Percentiles rank a stretch among this genome's conserved stretches.
phyloP scores from a whole-genome alignment of 2,113 vertebrate species.

The Candoia aspera region DNA sequence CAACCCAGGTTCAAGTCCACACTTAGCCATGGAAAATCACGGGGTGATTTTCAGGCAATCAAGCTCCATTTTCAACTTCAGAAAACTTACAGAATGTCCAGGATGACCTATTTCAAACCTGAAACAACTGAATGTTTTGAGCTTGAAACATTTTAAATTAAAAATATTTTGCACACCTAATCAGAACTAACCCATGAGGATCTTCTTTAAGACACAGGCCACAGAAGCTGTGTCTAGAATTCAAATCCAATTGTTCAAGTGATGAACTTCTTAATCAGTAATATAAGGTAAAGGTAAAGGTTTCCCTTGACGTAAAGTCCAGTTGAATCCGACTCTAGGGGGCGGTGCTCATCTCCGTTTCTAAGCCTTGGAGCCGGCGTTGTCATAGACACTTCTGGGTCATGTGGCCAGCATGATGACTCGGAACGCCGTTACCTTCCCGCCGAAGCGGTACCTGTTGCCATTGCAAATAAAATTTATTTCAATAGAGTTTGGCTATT shows the following conservation, averaged over 20 bases:
- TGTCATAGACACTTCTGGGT: too few relatives aligned
- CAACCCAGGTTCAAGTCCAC: background rate
- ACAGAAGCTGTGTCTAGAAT: background rate
- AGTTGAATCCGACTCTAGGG: too few relatives aligned
- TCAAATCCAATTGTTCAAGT: background rate
- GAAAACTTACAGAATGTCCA: background rate
- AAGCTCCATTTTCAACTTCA: background rate
- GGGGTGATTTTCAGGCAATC: background rate
- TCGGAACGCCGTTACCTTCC: too few relatives aligned
- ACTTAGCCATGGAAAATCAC: background rate
- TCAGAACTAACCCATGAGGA: background rate
- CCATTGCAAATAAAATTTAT: background rate
- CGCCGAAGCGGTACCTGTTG: too few relatives aligned
- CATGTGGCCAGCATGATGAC: too few relatives aligned
- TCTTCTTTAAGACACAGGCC: background rate
- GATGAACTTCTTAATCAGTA: background rate
- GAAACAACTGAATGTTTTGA: background rate
- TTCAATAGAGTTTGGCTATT: background rate
- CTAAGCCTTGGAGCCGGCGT: too few relatives aligned
- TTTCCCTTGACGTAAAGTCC: too few relatives aligned
- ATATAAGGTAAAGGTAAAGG: too few relatives aligned
- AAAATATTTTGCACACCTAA: background rate
- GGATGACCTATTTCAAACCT: background rate
- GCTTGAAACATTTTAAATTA: background rate
- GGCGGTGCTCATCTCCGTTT: too few relatives aligned